These are phyloP conservation scores for Rhyacophila evoluta DNA, from an alignment of 2,888 invertebrate genomes.

Conservation along the genomic window DNA sequence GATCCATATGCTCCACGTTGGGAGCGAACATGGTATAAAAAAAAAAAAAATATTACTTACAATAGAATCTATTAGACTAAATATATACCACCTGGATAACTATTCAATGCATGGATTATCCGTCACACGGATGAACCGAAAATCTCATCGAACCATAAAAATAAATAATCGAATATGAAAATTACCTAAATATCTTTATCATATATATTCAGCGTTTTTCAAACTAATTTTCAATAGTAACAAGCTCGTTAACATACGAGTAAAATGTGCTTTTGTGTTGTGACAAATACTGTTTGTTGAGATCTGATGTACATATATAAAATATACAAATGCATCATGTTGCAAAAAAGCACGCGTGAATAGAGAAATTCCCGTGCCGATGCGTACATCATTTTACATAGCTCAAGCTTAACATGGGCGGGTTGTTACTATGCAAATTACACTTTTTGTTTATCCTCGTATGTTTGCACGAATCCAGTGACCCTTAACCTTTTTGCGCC, in stretches of 20 bases:
- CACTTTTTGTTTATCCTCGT: constrained; percentile 1
- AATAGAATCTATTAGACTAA: too few species aligned
- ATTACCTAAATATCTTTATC: too few species aligned
- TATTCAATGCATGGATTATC: too few species aligned
- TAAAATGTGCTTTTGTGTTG: not conserved
- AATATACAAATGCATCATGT: not conserved
- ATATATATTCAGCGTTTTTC: too few species aligned
- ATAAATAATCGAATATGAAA: too few species aligned
- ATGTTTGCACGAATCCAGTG: not conserved
- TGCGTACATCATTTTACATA: constrained; percentile 20
- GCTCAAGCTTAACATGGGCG: not conserved
- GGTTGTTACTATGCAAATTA: constrained; percentile 20
- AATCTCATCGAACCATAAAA: too few species aligned
- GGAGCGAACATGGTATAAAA: not conserved
- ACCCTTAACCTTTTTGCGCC: not conserved
- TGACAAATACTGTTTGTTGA: not conserved
- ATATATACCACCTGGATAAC: too few species aligned
- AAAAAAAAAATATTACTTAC: not conserved
- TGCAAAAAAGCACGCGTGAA: not conserved
- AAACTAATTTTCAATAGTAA: too few species aligned
- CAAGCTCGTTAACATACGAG: too few species aligned
- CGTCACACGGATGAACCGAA: too few species aligned
- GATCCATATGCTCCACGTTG: not conserved
- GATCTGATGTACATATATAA: not conserved
- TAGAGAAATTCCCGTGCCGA: not conserved